Base-by-base conservation (phyloP, 2,888 invertebrate genomes). In the Agriopis leucophaearia region DNA sequence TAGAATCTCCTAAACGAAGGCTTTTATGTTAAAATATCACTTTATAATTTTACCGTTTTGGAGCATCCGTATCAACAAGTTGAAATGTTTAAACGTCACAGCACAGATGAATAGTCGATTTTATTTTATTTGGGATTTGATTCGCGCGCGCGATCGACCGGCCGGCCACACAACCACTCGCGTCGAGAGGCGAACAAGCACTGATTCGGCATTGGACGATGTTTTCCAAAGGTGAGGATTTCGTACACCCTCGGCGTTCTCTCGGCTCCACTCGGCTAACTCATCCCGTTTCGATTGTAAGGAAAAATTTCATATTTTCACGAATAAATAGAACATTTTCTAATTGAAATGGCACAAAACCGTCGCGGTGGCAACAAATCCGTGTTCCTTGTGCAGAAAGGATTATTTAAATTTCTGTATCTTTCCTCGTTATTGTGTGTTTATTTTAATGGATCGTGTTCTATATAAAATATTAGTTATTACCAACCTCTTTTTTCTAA, bases 151-250 rank as follows among this genome's bases (percentile, higher is more conserved):
- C 71, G 72, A 62, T 71, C 62, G 64, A 69, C 67, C 66, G 71
- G 15, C 66, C 69, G 64, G 58, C 72, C 71, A 75, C 78, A 80
- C 92, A 76, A 77, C 89, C 84, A 70, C 78, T 74, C 86, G 80
- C 85, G 78, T 73, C 81, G 82, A 82, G 77, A 76, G 78, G 76
- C 90, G 82, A 88, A 78, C 84, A 80, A 83, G 84, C 89, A 93
- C 93, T 94, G 92, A 89, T 88, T 92, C 92, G 85, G 88, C 88
- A 90, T 92, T 91, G 90, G 92, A 82, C 85, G 87, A 82, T 87
- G 86, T 88, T 88, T 88, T 90, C 85, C 80, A 91, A 92, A 93
- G 93, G 93, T 93, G 91, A 92, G 92, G 87, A 88, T 82, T 82
- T 90, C 92, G 91, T 82, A 76, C 77, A 75, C 74, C 73, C 85